Percentiles rank a stretch among this genome's conserved stretches.
Evolutionary conservation across 2,113 vertebrate genomes (phyloP).

Genomic region (Saguinus imperator): DNA sequence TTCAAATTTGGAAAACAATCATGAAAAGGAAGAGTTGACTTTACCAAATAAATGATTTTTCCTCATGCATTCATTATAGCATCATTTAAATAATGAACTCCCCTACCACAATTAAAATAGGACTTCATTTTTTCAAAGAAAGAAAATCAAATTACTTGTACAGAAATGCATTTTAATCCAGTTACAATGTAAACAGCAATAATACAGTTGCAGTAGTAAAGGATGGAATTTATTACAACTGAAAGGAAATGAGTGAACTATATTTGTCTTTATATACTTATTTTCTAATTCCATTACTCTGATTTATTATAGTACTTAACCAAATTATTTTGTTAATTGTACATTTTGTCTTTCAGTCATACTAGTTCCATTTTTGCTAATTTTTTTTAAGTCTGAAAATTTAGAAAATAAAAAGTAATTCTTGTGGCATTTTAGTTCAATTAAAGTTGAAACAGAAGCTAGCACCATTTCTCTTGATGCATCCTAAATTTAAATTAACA

Average conservation of each 20-base stretch:
- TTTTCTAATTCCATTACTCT: conserved; percentile 42
- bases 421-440: not conserved
- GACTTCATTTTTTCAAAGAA: not conserved
- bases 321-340: not conserved
- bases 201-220: not conserved
- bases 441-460: not conserved
- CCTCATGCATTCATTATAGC: not conserved
- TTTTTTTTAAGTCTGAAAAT: not conserved
- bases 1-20: not conserved
- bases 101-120: not conserved
- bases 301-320: conserved; percentile 55
- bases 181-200: not conserved
- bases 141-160: not conserved
- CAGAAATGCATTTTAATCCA: not conserved
- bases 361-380: conserved; percentile 17
- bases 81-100: not conserved
- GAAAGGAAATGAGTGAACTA: conserved; percentile 32
- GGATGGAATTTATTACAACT: not conserved
- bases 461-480: not conserved
- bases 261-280: conserved; percentile 46
- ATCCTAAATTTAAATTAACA: not conserved
- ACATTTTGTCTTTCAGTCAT: not conserved
- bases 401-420: conserved; percentile 19
- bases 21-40: not conserved
- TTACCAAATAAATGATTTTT: not conserved